Percentiles rank a stretch among this genome's conserved stretches.
These are phyloP conservation scores for Limnephilus auricula DNA, from an alignment of 2,888 invertebrate genomes.

Conservation along the genomic window DNA sequence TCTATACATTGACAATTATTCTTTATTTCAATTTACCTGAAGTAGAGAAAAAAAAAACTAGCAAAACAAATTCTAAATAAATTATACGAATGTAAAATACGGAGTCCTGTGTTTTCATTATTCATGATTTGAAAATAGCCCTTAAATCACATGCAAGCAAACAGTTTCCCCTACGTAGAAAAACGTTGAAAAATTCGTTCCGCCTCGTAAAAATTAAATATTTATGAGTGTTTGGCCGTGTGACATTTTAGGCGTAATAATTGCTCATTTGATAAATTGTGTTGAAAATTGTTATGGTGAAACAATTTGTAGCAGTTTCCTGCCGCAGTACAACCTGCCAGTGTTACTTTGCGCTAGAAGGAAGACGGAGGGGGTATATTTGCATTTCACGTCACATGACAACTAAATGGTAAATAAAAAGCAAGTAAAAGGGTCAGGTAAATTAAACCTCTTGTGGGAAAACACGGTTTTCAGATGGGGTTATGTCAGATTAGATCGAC, in stretches of 20 bases:
- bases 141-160: conserved; percentile 31
- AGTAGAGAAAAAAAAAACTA: not conserved
- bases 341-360: not conserved
- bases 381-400: conserved; percentile 4
- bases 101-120: not conserved
- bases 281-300: conserved; percentile 72
- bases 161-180: conserved; percentile 36
- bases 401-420: not conserved
- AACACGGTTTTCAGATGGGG: not conserved
- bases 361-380: conserved; percentile 8
- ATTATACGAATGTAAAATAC: not conserved
- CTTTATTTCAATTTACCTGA: too few relatives aligned
- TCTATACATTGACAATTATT: too few relatives aligned
- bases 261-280: conserved; percentile 76
- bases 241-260: conserved; percentile 70
- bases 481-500: not conserved
- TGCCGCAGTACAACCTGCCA: conserved; percentile 57
- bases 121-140: conserved; percentile 27
- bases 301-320: conserved; percentile 79
- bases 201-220: conserved; percentile 62
- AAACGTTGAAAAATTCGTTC: conserved; percentile 57
- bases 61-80: not conserved
- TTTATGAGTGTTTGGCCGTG: conserved; percentile 58
- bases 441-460: not conserved
- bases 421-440: not conserved